Conservation (phyloP, 2,888 invertebrate species). For the Silvanus unidentatus region DNA sequence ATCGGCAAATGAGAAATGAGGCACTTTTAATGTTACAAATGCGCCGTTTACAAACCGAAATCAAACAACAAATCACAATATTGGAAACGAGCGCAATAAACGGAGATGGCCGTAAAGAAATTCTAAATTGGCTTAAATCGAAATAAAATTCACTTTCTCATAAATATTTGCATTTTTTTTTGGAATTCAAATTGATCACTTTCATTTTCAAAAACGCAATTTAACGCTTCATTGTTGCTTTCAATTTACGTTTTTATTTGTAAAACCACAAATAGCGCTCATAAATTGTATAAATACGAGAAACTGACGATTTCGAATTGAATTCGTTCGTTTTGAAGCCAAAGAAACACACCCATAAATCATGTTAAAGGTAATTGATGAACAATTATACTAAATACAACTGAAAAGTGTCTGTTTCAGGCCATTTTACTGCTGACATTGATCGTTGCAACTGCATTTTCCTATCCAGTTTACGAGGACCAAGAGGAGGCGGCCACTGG, state of each 20-base stretch:
- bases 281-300: not conserved
- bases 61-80: slow-evolving; percentile 60
- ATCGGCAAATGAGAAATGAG: slow-evolving; percentile 82
- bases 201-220: slow-evolving; percentile 3
- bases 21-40: slow-evolving; percentile 77
- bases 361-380: too few relatives aligned
- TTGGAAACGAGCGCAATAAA: slow-evolving; percentile 71
- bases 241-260: too few relatives aligned
- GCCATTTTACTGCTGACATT: not conserved
- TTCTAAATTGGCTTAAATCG: slow-evolving; percentile 55
- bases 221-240: slow-evolving; percentile 1
- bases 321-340: too few relatives aligned
- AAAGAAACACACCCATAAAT: too few relatives aligned
- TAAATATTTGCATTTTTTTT: not conserved
- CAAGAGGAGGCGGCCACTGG: slow-evolving; percentile 6
- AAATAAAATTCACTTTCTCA: slow-evolving; percentile 10
- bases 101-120: slow-evolving; percentile 62
- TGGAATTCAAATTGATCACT: too few relatives aligned
- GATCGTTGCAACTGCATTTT: not conserved
- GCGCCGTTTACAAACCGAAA: slow-evolving; percentile 62
- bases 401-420: not conserved
- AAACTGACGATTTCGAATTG: too few relatives aligned
- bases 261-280: too few relatives aligned
- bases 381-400: not conserved
- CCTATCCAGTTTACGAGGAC: slow-evolving; percentile 3